These are phyloP conservation scores for Zygaena filipendulae DNA, from an alignment of 2,888 invertebrate genomes.

Conservation along the genomic window DNA sequence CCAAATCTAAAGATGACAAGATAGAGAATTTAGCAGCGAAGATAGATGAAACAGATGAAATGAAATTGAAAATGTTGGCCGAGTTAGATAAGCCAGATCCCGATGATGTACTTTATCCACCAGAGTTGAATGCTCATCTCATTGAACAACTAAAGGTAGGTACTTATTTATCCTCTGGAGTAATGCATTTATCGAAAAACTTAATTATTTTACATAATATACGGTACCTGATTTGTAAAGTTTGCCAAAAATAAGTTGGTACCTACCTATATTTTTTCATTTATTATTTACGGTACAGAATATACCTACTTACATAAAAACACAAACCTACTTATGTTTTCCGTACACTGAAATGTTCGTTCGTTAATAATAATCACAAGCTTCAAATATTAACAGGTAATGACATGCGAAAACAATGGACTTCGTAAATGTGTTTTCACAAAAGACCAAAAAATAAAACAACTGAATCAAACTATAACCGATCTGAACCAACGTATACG, in stretches of 20 bases:
- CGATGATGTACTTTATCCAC: conserved; percentile 64
- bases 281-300: too few relatives aligned
- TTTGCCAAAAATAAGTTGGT: too few relatives aligned
- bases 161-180: too few relatives aligned
- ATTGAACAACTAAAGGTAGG: conserved; percentile 68
- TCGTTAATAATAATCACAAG: too few relatives aligned
- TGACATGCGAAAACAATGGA: conserved; percentile 66
- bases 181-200: too few relatives aligned
- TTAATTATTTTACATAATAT: too few relatives aligned
- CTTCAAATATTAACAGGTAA: too few relatives aligned
- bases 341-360: too few relatives aligned
- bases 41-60: conserved; percentile 62
- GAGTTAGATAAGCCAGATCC: conserved; percentile 41
- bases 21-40: conserved; percentile 34
- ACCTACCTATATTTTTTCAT: too few relatives aligned
- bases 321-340: too few relatives aligned
- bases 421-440: conserved; percentile 58
- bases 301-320: too few relatives aligned
- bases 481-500: conserved; percentile 57
- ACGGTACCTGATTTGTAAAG: too few relatives aligned
- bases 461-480: conserved; percentile 43
- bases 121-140: conserved; percentile 70
- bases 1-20: conserved; percentile 37
- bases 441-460: conserved; percentile 52
- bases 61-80: conserved; percentile 56